phyloP scores from a whole-genome alignment of 1,140 invertebrate genomes.

The Drosophila nigromelanica region DNA sequence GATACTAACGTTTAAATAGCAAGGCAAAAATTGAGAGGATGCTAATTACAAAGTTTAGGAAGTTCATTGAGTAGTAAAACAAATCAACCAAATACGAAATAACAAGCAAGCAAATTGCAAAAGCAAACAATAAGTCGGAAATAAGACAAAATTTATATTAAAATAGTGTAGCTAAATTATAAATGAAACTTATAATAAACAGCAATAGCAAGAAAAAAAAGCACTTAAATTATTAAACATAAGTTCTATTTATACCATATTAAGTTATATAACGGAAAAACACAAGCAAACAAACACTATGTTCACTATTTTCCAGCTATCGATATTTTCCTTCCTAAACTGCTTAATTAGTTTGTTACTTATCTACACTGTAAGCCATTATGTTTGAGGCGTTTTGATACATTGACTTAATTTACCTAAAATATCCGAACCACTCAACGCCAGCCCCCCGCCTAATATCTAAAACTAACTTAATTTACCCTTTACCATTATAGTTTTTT shows the following conservation, averaged over 20 bases:
- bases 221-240: conserved; percentile 69
- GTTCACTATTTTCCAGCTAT: conserved; percentile 22
- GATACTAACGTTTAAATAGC: no score
- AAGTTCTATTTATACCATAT: conserved; percentile 68
- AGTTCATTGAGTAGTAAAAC: conserved; percentile 41
- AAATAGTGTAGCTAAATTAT: conserved; percentile 74
- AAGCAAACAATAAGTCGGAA: conserved; percentile 76
- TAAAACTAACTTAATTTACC: conserved; percentile 74
- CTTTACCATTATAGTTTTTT: conserved; percentile 46
- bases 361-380: conserved; percentile 55
- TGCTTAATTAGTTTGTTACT: conserved; percentile 56
- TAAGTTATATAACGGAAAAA: conserved; percentile 39
- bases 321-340: conserved; percentile 15
- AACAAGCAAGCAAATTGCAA: conserved; percentile 56
- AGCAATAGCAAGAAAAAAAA: conserved; percentile 47
- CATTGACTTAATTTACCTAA: conserved; percentile 42
- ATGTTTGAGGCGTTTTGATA: conserved; percentile 38
- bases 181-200: conserved; percentile 39
- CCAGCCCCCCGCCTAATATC: conserved; percentile 44
- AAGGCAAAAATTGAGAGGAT: neutral
- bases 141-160: conserved; percentile 75
- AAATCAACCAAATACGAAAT: conserved; percentile 69
- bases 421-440: conserved; percentile 34
- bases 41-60: neutral
- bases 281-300: neutral